phyloP scores from a whole-genome alignment of 2,113 vertebrate species.

The Neoarius graeffei region DNA sequence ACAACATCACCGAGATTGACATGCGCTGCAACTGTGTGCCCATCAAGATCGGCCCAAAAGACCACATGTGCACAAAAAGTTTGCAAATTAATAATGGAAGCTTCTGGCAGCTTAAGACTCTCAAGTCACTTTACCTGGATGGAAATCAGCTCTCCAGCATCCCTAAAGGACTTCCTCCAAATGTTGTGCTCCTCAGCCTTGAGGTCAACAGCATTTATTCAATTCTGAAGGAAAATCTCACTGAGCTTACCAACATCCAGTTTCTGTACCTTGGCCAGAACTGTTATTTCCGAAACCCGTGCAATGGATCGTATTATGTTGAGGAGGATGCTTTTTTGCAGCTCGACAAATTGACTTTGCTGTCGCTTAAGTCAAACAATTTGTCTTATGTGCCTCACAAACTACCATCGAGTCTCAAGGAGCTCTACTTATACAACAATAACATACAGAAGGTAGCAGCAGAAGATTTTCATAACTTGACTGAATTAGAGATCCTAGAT shows the following conservation, averaged over 20 bases:
- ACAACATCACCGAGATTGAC: slow-evolving; percentile 84
- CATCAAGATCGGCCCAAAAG: slow-evolving; percentile 81
- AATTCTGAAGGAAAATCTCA: slow-evolving; percentile 77
- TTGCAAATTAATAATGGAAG: slow-evolving; percentile 71
- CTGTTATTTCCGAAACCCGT: slow-evolving; percentile 92
- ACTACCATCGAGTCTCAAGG: slow-evolving; percentile 78
- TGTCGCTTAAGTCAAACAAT: slow-evolving; percentile 91
- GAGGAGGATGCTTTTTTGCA: slow-evolving; percentile 78
- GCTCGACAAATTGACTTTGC: slow-evolving; percentile 77
- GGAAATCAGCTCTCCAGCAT: slow-evolving; percentile 85
- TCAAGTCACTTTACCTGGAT: slow-evolving; percentile 87
- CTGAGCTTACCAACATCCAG: slow-evolving; percentile 78
- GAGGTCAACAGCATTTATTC: slow-evolving; percentile 86
- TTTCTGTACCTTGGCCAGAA: slow-evolving; percentile 88
- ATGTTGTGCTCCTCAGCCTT: slow-evolving; percentile 83
- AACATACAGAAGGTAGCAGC: slow-evolving; percentile 74
- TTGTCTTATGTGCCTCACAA: slow-evolving; percentile 79
- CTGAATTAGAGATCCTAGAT: slow-evolving; percentile 84
- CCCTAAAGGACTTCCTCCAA: slow-evolving; percentile 79
- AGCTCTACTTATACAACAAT: slow-evolving; percentile 91
- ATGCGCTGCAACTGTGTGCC: slow-evolving; percentile 95
- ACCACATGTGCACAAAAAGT: slow-evolving; percentile 69
- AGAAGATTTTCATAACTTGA: slow-evolving; percentile 79
- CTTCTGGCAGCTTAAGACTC: slow-evolving; percentile 73
- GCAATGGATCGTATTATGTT: slow-evolving; percentile 82